A percentile compares a stretch with the other conserved stretches of the same genome.
phyloP scores from a whole-genome alignment of 2,888 invertebrate genomes.

The Synanthedon andrenaeformis region DNA sequence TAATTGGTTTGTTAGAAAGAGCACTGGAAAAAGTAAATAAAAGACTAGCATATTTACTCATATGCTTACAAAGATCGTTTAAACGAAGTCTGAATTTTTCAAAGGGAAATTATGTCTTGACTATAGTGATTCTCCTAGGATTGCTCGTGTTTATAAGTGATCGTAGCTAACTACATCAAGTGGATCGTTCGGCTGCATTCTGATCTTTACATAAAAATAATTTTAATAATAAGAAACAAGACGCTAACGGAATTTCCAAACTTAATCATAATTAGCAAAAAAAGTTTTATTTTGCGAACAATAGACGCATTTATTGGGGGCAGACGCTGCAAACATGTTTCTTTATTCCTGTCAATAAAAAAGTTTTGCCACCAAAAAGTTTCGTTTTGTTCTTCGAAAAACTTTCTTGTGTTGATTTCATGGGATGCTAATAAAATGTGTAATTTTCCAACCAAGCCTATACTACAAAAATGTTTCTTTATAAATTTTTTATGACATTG shows the following conservation, averaged over 20 bases:
- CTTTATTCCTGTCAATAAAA: conserved; percentile 17
- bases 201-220: neutral
- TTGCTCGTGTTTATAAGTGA: too few relatives aligned
- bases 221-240: neutral
- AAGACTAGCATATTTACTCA: too few relatives aligned
- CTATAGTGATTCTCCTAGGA: too few relatives aligned
- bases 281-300: neutral
- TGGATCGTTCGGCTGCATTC: neutral
- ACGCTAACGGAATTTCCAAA: neutral
- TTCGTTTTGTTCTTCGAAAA: conserved; percentile 11
- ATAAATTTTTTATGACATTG: too few relatives aligned
- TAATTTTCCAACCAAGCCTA: too few relatives aligned
- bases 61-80: too few relatives aligned
- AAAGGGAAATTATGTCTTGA: too few relatives aligned
- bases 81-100: too few relatives aligned
- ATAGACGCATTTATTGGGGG: neutral
- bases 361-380: conserved; percentile 13
- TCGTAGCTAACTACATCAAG: too few relatives aligned
- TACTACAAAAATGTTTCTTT: too few relatives aligned
- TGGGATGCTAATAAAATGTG: conserved; percentile 4
- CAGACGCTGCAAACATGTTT: conserved; percentile 1
- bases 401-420: conserved; percentile 16
- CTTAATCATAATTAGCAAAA: neutral
- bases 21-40: too few relatives aligned
- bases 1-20: too few relatives aligned